Percentiles rank a stretch among this genome's conserved stretches.
Conservation (phyloP, 2,888 invertebrate genomes). For the Pristionchus fissidentatus region DNA sequence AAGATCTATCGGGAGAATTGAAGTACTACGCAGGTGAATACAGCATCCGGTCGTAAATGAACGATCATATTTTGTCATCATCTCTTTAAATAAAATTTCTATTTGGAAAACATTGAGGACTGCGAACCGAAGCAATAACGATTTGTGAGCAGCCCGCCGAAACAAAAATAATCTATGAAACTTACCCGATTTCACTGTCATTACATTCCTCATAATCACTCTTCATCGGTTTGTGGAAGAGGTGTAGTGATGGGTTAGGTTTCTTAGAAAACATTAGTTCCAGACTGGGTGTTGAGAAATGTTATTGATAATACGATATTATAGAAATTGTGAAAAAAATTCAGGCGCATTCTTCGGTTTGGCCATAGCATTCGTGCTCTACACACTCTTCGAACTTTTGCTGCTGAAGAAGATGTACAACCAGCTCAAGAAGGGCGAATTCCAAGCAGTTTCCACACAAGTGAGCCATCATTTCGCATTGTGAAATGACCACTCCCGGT, state of each 20-base stretch:
- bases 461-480: background rate
- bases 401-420: constrained; percentile 61
- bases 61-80: too few relatives aligned
- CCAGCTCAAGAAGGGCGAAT: constrained; percentile 52
- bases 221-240: too few relatives aligned
- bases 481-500: background rate
- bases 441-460: background rate
- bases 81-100: too few relatives aligned
- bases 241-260: too few relatives aligned
- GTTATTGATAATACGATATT: background rate
- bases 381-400: constrained; percentile 57
- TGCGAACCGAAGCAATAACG: too few relatives aligned
- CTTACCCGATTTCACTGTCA: too few relatives aligned
- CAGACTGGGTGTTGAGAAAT: background rate
- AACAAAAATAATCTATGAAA: too few relatives aligned
- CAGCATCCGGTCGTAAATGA: too few relatives aligned
- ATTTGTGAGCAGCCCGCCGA: too few relatives aligned
- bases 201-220: too few relatives aligned
- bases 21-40: constrained; percentile 43
- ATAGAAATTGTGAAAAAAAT: background rate
- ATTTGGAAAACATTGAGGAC: too few relatives aligned
- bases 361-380: constrained; percentile 37
- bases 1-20: constrained; percentile 56
- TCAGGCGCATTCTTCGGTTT: constrained; percentile 36
- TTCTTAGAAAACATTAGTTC: too few relatives aligned